A percentile compares a stretch with the other conserved stretches of the same genome.
Conservation (phyloP, 2,113 vertebrate genomes). For the Zosterops pallidus region DNA sequence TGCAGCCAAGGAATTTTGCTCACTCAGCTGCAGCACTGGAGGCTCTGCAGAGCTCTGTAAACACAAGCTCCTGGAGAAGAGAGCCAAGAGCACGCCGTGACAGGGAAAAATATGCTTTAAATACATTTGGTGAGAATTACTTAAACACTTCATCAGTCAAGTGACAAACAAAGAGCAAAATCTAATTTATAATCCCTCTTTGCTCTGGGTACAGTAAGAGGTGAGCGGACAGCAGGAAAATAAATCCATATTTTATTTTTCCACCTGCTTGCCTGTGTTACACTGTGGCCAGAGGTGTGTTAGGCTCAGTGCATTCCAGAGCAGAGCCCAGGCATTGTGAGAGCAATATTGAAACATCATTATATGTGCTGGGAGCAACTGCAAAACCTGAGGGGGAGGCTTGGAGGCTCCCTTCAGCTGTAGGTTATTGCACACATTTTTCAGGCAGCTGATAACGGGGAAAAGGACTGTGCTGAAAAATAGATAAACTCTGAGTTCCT, state of each 20-base stretch:
- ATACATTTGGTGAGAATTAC: conserved; percentile 16
- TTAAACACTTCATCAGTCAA: conserved; percentile 60
- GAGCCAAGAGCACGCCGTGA: conserved; percentile 15
- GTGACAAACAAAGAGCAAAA: conserved; percentile 12
- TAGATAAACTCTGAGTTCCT: background rate
- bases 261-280: conserved; percentile 31
- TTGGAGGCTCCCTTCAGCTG: background rate
- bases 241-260: conserved; percentile 37
- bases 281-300: background rate
- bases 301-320: background rate
- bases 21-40: conserved; percentile 20
- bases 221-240: conserved; percentile 27
- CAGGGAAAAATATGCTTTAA: conserved; percentile 28
- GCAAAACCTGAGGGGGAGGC: background rate
- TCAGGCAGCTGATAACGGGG: background rate
- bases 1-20: conserved; percentile 48
- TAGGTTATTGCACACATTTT: background rate
- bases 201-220: background rate
- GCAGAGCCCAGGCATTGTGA: background rate
- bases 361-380: background rate
- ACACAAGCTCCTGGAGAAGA: conserved; percentile 42
- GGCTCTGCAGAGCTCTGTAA: conserved; percentile 41
- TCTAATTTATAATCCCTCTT: conserved; percentile 9
- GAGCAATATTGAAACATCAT: background rate
- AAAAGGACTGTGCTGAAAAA: background rate